These are phyloP conservation scores for zebrafish (Danio rerio) DNA, from an alignment of 2,113 vertebrate species.

Conservation along the genomic window DNA sequence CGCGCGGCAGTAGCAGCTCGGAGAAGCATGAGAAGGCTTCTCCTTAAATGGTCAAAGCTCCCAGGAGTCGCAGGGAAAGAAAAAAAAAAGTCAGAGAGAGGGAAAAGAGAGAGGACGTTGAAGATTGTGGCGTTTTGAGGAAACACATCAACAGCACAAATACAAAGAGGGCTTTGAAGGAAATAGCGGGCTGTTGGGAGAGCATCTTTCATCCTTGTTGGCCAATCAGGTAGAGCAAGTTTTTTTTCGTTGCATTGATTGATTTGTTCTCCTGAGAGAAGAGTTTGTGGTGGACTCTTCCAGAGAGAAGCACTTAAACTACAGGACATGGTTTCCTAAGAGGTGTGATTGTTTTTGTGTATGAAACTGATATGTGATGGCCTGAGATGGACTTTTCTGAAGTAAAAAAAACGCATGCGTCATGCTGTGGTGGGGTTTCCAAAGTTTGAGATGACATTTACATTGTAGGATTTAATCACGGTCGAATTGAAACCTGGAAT, in stretches of 20 bases:
- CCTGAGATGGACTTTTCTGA: neutral
- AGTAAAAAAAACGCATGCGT: neutral
- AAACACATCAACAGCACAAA: conserved; percentile 24
- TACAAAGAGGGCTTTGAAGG: conserved; percentile 30
- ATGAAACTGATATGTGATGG: neutral
- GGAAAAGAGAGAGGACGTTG: conserved; percentile 67
- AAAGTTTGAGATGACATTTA: neutral
- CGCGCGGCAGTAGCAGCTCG: conserved; percentile 74
- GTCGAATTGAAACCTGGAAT: neutral
- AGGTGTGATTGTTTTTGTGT: neutral
- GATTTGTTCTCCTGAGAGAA: conserved; percentile 4
- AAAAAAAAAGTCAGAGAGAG: conserved; percentile 76
- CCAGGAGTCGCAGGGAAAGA: conserved; percentile 94
- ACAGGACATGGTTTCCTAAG: neutral
- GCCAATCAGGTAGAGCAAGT: conserved; percentile 81
- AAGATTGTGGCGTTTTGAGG: conserved; percentile 72
- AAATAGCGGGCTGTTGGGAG: conserved; percentile 64
- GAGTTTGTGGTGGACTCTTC: neutral
- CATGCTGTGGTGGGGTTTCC: neutral
- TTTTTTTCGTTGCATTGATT: conserved; percentile 23
- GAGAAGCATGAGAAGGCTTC: conserved; percentile 91
- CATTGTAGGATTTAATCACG: neutral
- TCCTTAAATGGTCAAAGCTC: conserved; percentile 99
- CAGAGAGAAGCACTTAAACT: conserved; percentile 2
- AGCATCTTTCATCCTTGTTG: conserved; percentile 23